phyloP scores from a whole-genome alignment of 2,113 vertebrate genomes.

The Otus sunia region DNA sequence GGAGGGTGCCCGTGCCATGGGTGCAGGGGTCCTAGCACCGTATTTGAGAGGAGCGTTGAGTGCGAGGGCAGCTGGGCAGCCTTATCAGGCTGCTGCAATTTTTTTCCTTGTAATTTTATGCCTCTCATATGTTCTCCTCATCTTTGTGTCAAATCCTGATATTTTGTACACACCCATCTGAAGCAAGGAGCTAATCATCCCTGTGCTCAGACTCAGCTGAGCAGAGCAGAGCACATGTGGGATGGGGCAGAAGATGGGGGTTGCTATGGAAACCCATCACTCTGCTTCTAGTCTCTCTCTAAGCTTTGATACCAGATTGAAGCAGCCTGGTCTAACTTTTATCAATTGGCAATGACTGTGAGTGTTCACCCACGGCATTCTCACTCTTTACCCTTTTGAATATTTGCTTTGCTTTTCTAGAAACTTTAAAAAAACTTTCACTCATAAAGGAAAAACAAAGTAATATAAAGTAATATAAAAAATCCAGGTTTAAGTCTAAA shows the following conservation, averaged over 20 bases:
- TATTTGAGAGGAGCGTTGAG: fast-evolving
- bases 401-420: background rate
- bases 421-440: background rate
- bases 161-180: background rate
- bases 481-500: background rate
- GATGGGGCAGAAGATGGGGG: background rate
- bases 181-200: background rate
- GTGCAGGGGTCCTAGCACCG: fast-evolving
- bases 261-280: background rate
- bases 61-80: background rate
- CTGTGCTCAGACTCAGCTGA: background rate
- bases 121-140: fast-evolving
- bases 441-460: background rate
- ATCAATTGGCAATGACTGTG: background rate
- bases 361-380: background rate
- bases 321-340: background rate
- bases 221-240: background rate
- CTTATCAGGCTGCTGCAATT: fast-evolving
- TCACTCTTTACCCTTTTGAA: background rate
- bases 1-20: fast-evolving
- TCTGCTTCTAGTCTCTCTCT: background rate
- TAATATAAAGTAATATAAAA: background rate
- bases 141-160: background rate
- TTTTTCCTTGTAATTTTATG: background rate
- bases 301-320: background rate